phyloP scores from a whole-genome alignment of 2,797 vertebrate species.

The Geotrypetes seraphini region DNA sequence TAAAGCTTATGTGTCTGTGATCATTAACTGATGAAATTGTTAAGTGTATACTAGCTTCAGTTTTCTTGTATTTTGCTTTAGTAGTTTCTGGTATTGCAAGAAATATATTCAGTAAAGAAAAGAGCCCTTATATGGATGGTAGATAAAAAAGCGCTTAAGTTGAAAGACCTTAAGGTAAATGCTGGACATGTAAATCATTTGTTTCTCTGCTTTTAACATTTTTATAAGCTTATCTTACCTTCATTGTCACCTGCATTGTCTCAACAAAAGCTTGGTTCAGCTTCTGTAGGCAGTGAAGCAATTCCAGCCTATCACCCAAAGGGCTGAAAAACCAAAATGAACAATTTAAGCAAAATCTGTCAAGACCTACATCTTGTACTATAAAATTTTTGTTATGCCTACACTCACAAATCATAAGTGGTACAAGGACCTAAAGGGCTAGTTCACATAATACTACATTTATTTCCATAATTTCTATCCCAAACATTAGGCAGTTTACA shows the following conservation, averaged over 20 bases:
- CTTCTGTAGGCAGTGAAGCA: conserved; percentile 22
- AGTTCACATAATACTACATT: fast-evolving
- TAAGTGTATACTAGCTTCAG: too few species aligned
- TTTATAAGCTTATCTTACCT: too few species aligned
- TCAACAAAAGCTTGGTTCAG: conserved; percentile 14
- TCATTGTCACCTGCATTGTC: conserved; percentile 52
- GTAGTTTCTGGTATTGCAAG: background rate
- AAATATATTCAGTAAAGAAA: background rate
- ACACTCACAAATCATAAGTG: background rate
- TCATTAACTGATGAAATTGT: too few species aligned
- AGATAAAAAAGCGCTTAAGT: too few species aligned
- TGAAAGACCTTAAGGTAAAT: background rate
- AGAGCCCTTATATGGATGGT: too few species aligned
- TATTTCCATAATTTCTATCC: too few species aligned
- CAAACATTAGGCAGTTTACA: background rate
- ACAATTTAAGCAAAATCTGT: background rate
- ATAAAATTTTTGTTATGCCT: background rate
- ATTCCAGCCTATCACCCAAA: conserved; percentile 12
- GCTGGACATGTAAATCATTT: background rate
- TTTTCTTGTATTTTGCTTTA: background rate
- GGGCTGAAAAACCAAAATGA: conserved; percentile 30
- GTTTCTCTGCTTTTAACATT: background rate
- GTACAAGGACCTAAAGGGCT: background rate
- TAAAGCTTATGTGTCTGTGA: too few species aligned
- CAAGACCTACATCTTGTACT: background rate